Evolutionary conservation across 2,113 vertebrate species (phyloP).

Genomic region (Nothocercus nigrocapillus): DNA sequence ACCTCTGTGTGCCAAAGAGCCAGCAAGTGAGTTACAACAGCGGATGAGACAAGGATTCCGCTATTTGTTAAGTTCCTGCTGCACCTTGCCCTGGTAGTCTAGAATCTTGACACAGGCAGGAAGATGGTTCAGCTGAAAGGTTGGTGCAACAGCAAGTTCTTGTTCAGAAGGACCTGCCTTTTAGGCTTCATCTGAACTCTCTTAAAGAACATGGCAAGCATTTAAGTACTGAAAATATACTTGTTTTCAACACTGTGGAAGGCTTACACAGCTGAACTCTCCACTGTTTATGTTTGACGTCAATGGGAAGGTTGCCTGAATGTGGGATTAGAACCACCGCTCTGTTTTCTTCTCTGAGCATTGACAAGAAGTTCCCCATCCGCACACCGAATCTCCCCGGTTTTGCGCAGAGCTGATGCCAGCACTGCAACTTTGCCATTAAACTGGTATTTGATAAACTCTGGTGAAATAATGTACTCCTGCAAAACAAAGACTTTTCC

Average conservation of each 20-base stretch:
- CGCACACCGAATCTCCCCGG: rapidly evolving
- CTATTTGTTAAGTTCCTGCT: rapidly evolving
- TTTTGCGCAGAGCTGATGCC: rapidly evolving
- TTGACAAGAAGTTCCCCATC: not conserved
- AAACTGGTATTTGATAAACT: rapidly evolving
- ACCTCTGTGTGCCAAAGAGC: not conserved
- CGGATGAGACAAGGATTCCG: not conserved
- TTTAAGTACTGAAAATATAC: conserved; percentile 23
- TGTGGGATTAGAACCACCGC: not conserved
- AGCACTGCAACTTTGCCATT: rapidly evolving
- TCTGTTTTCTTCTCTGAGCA: not conserved
- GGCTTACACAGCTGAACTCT: conserved; percentile 45
- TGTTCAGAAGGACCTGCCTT: not conserved
- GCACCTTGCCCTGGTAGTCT: not conserved
- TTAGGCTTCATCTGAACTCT: not conserved
- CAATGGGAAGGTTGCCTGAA: not conserved
- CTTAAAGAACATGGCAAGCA: not conserved
- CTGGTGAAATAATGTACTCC: not conserved
- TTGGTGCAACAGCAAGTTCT: not conserved
- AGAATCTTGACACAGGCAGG: rapidly evolving
- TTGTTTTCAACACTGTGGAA: conserved; percentile 3
- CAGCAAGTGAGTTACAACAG: not conserved
- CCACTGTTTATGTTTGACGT: conserved; percentile 45
- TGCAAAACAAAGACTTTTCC: not conserved
- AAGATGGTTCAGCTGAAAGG: rapidly evolving